phyloP scores from a whole-genome alignment of 2,113 vertebrate species.

The Sinocyclocheilus anophthalmus region DNA sequence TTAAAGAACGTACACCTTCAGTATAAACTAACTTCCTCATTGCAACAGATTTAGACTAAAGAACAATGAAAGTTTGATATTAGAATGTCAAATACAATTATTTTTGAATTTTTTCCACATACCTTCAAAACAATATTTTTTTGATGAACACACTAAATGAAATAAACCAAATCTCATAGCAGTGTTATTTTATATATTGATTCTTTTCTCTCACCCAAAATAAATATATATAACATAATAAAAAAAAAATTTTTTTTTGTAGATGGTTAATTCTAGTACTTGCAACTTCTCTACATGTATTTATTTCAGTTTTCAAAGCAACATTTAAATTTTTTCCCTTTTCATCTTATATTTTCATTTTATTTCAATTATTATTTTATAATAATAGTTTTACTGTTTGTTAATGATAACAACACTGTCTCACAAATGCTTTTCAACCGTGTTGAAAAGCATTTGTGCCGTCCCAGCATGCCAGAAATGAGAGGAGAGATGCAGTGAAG shows the following conservation, averaged over 20 bases:
- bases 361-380: background rate
- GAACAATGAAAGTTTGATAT: background rate
- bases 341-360: background rate
- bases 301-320: background rate
- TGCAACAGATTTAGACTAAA: background rate
- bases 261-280: background rate
- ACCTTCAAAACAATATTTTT: background rate
- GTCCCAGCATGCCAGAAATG: background rate
- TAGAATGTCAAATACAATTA: background rate
- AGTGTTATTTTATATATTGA: too few species aligned
- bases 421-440: background rate
- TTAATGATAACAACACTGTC: background rate
- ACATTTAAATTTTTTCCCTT: background rate
- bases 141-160: too few species aligned
- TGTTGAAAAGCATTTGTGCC: too few species aligned
- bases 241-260: too few species aligned
- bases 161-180: too few species aligned
- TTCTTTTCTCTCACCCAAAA: too few species aligned
- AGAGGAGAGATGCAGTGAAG: constrained; percentile 13
- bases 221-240: too few species aligned
- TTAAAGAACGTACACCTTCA: background rate
- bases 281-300: background rate
- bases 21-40: background rate
- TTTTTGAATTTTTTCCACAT: background rate
- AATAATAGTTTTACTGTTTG: background rate